Evolutionary conservation across 2,888 invertebrate species (phyloP), one percentile per base, ranked within the genome.

Genomic region (Spisula solida): DNA sequence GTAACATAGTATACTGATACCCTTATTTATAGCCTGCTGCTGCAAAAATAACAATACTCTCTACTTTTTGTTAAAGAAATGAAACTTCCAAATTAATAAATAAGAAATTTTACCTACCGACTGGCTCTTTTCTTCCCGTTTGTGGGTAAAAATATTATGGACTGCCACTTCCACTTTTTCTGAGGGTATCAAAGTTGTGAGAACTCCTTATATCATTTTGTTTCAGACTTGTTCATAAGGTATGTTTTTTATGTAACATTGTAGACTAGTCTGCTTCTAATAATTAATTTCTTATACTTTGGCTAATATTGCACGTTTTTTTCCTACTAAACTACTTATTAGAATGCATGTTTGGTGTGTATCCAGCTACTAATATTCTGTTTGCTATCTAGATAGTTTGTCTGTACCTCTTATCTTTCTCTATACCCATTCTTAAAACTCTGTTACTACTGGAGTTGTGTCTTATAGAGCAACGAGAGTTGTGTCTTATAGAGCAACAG

Each of bases 221-320:
- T 75, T 75, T 75, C 75, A 75, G 75, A 75, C 75, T 18, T 75
- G 31, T 14, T 75, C 34, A 16, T 60, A 75, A 75, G 75, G 75
- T 75, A 75, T 75, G 75, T 75, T 31, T 75, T 18, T 75, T 10
- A 75, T 31, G 16, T 31, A 75, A 75, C 29, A 31, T 34, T 34
- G 18, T 75, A 75, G 75, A 75, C 34, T 75, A 75, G 75, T 31
- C 5, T 16, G 75, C 75, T 75, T 34, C 10, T 31, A 2, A 60
- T 60, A 2, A n/a, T 25, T 12, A n/a, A 5, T 25, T 20, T 60
- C 60, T 60, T 16, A 31, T 5, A 31, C 31, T 70, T 29, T 16
- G 18, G 56, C n/a, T 56, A 66, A 66, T n/a, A 66, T 25, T 25
- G 75, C 75, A 75, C 31, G 75, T 75, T 34, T 75, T 41, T 70